phyloP scores from a whole-genome alignment of 2,797 vertebrate genomes.

The Helostoma temminkii region DNA sequence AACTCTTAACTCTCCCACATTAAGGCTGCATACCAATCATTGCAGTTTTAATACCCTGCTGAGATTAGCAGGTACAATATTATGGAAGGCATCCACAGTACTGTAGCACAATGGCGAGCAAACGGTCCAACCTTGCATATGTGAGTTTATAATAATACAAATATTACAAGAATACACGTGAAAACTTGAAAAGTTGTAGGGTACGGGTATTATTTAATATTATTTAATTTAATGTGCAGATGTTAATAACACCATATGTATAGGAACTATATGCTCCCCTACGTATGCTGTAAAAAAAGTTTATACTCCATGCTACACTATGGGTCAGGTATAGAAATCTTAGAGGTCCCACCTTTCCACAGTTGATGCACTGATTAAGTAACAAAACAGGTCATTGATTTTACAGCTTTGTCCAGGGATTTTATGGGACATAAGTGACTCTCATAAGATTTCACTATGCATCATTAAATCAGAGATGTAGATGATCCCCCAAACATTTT shows the following conservation, averaged over 20 bases:
- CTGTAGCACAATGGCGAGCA: slow-evolving; percentile 56
- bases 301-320: slow-evolving; percentile 41
- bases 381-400: slow-evolving; percentile 88
- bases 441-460: slow-evolving; percentile 86
- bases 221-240: slow-evolving; percentile 25
- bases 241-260: slow-evolving; percentile 13
- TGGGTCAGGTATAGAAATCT: slow-evolving; percentile 61
- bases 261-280: slow-evolving; percentile 22
- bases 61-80: slow-evolving; percentile 83
- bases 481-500: slow-evolving; percentile 86
- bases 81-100: slow-evolving; percentile 70
- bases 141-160: slow-evolving; percentile 26
- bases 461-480: slow-evolving; percentile 87
- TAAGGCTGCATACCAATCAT: slow-evolving; percentile 82
- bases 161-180: not conserved
- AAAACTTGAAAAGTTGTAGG: slow-evolving; percentile 17
- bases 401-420: slow-evolving; percentile 85
- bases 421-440: slow-evolving; percentile 89
- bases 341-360: slow-evolving; percentile 78
- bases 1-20: slow-evolving; percentile 80
- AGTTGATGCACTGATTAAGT: slow-evolving; percentile 85
- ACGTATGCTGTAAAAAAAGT: too few relatives aligned
- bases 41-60: slow-evolving; percentile 78
- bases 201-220: too few relatives aligned
- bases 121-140: slow-evolving; percentile 46